Evolutionary conservation across 2,797 vertebrate species (phyloP).

Genomic region (Channallabes apus): DNA sequence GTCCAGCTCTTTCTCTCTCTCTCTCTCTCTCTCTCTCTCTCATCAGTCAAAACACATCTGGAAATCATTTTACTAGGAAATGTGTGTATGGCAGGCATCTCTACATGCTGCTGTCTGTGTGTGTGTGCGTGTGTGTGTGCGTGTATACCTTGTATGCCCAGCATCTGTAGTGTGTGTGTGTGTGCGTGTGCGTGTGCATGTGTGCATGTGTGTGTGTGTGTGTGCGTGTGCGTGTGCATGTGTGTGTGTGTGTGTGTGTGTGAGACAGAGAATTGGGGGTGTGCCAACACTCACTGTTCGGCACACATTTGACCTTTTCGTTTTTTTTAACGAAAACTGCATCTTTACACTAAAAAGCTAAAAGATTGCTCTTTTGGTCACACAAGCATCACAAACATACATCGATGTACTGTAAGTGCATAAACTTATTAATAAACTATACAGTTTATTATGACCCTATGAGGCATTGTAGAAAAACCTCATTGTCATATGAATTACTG

Average conservation of each 20-base stretch:
- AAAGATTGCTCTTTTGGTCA: not conserved
- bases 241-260: constrained; percentile 10
- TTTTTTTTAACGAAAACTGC: not conserved
- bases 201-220: constrained; percentile 23
- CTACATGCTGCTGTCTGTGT: not conserved
- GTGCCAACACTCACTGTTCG: not conserved
- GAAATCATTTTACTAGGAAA: constrained; percentile 56
- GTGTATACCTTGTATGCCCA: constrained; percentile 14
- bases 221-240: constrained; percentile 17
- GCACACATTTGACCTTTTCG: not conserved
- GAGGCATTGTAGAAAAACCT: constrained; percentile 3
- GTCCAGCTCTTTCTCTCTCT: constrained; percentile 26
- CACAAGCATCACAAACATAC: not conserved
- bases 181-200: not conserved
- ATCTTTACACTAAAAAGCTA: not conserved
- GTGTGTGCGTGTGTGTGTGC: constrained; percentile 22
- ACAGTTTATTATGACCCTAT: not conserved
- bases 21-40: constrained; percentile 31
- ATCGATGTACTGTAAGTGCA: not conserved
- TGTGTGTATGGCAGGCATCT: constrained; percentile 18
- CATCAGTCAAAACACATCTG: constrained; percentile 54
- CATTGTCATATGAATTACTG: constrained; percentile 1
- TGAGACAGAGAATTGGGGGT: not conserved
- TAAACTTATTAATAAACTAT: not conserved
- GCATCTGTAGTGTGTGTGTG: not conserved